Conservation (phyloP, 2,888 invertebrate species). For the Steinernema carpocapsae region DNA sequence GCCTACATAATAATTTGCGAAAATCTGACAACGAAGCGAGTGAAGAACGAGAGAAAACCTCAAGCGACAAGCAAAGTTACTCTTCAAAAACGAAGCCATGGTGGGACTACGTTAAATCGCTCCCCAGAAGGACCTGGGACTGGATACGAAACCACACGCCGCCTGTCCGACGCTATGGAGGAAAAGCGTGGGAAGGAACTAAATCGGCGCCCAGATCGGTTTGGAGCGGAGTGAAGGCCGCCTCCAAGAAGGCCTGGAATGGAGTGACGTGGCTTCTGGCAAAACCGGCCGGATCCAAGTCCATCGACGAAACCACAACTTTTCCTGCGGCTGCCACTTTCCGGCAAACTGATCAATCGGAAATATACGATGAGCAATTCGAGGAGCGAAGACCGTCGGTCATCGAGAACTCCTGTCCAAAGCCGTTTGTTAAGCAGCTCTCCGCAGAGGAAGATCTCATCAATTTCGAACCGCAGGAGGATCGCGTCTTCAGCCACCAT, state of each 20-base stretch:
- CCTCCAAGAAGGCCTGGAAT: neutral
- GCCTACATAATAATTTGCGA: neutral
- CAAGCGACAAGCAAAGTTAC: neutral
- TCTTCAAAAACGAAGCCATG: constrained; percentile 22
- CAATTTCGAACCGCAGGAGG: constrained; percentile 5
- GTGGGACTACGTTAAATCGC: neutral
- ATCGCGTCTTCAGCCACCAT: neutral
- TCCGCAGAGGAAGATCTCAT: constrained; percentile 22
- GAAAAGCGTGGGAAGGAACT: too few species aligned
- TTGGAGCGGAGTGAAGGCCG: neutral
- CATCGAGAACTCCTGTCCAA: neutral
- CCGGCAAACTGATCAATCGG: constrained; percentile 23
- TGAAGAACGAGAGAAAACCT: constrained; percentile 22
- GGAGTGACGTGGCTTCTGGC: constrained; percentile 14
- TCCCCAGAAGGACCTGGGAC: neutral
- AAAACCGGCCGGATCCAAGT: constrained; percentile 12
- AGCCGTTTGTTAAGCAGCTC: constrained; percentile 31
- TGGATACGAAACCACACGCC: constrained; percentile 5
- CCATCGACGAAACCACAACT: constrained; percentile 28
- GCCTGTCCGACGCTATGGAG: neutral
- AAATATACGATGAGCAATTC: constrained; percentile 19
- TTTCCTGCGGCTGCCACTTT: constrained; percentile 11
- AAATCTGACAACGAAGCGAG: constrained; percentile 10
- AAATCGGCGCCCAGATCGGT: neutral
- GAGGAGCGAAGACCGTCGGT: neutral